A percentile compares a stretch with the other conserved stretches of the same genome.
These are phyloP conservation scores for Cichlasoma orientale DNA, from an alignment of 2,797 vertebrate species.

Conservation along the genomic window DNA sequence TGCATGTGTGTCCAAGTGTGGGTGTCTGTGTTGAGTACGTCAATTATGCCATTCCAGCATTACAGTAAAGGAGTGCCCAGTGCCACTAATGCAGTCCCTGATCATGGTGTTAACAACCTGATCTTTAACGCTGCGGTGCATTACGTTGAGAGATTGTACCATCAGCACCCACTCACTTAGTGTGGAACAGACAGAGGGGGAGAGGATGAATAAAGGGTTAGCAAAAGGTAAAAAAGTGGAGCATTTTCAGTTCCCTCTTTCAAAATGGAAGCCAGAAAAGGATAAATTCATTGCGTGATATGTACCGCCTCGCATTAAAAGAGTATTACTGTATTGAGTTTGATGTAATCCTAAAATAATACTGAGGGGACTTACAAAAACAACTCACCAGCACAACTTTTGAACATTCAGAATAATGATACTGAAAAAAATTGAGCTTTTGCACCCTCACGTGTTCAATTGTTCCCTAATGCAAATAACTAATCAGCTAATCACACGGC, in stretches of 20 bases:
- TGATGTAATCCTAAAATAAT: neutral
- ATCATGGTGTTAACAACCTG: constrained; percentile 75
- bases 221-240: constrained; percentile 23
- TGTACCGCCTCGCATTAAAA: neutral
- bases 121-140: constrained; percentile 73
- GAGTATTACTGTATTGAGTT: neutral
- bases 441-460: neutral
- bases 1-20: constrained; percentile 37
- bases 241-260: constrained; percentile 20
- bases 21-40: constrained; percentile 63
- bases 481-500: neutral
- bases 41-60: constrained; percentile 70
- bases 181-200: constrained; percentile 32
- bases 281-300: neutral
- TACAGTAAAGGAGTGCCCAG: constrained; percentile 66
- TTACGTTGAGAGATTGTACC: constrained; percentile 65
- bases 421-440: neutral
- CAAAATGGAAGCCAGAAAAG: neutral
- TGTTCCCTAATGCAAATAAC: rapidly evolving
- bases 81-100: constrained; percentile 77
- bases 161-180: constrained; percentile 68
- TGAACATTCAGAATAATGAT: neutral
- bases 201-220: constrained; percentile 41
- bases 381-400: neutral
- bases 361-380: neutral